Conservation (phyloP, 2,888 invertebrate genomes). For the Pandemis cinnamomeana region DNA sequence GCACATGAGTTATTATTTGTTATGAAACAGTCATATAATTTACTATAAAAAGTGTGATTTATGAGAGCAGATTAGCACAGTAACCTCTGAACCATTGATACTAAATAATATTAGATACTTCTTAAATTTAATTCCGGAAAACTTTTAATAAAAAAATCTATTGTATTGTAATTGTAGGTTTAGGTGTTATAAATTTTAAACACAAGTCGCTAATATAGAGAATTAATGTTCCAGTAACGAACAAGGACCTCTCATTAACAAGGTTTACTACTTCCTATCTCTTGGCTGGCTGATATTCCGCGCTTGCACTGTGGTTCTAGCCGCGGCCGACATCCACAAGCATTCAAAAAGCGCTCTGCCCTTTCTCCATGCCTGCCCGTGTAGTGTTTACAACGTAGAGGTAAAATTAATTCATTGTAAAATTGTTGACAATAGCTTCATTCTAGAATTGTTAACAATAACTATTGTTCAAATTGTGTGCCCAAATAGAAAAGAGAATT, state of each 20-base stretch:
- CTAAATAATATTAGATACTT: too few relatives aligned
- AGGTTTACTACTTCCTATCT: slow-evolving; percentile 86
- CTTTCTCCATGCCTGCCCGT: slow-evolving; percentile 74
- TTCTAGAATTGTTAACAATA: background rate
- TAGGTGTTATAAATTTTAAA: too few relatives aligned
- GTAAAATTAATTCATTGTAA: slow-evolving; percentile 58
- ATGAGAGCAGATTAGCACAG: too few relatives aligned
- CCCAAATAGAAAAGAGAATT: too few relatives aligned
- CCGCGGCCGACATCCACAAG: slow-evolving; percentile 83
- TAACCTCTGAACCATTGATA: too few relatives aligned
- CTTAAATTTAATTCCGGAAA: too few relatives aligned
- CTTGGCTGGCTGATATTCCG: slow-evolving; percentile 86
- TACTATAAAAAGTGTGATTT: too few relatives aligned
- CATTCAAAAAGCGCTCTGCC: slow-evolving; percentile 81
- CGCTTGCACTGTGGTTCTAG: slow-evolving; percentile 86
- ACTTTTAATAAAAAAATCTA: too few relatives aligned
- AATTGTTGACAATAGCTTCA: background rate
- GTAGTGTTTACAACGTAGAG: slow-evolving; percentile 84
- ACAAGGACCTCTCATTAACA: slow-evolving; percentile 71
- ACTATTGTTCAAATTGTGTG: background rate
- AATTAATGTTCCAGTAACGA: slow-evolving; percentile 51
- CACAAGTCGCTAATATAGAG: background rate
- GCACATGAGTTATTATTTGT: too few relatives aligned
- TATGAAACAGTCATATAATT: too few relatives aligned
- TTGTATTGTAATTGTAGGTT: too few relatives aligned